Percentiles rank a stretch among this genome's conserved stretches.
These are phyloP conservation scores for Tychaedon coryphoeus DNA, from an alignment of 2,113 vertebrate species.

Conservation along the genomic window DNA sequence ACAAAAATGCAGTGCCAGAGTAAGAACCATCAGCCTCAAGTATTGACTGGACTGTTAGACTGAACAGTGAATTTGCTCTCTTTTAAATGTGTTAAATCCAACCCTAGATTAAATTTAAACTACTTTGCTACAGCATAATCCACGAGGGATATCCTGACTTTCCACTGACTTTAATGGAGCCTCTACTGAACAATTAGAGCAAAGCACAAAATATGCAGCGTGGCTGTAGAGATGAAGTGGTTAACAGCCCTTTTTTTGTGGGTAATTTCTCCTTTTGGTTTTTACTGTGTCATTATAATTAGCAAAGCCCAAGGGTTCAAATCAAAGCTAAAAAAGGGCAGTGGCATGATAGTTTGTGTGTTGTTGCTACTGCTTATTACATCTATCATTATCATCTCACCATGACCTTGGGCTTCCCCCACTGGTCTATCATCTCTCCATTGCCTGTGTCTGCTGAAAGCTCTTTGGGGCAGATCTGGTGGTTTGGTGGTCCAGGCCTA, in stretches of 20 bases:
- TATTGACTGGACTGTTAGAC: slow-evolving; percentile 50
- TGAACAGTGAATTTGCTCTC: slow-evolving; percentile 47
- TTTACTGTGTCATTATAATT: slow-evolving; percentile 40
- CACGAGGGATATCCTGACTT: slow-evolving; percentile 36
- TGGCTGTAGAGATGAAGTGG: neutral
- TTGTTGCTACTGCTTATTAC: slow-evolving; percentile 15
- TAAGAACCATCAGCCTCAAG: neutral
- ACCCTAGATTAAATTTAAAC: slow-evolving; percentile 60
- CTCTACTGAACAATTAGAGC: slow-evolving; percentile 46
- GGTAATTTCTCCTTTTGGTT: slow-evolving; percentile 37
- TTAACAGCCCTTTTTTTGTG: neutral
- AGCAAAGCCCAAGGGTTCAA: slow-evolving; percentile 31
- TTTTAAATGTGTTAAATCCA: slow-evolving; percentile 58
- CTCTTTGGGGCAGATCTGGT: neutral
- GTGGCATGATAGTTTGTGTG: neutral
- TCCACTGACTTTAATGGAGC: slow-evolving; percentile 48
- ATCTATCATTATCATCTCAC: slow-evolving; percentile 8
- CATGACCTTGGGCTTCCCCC: neutral
- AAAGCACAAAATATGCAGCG: neutral
- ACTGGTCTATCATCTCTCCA: neutral
- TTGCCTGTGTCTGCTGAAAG: neutral
- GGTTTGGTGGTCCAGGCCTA: neutral
- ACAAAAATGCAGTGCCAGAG: neutral
- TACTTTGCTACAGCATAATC: slow-evolving; percentile 34
- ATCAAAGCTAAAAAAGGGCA: slow-evolving; percentile 19